Base-by-base conservation (phyloP, 2,888 invertebrate species). In the Neoscelio sp. region DNA sequence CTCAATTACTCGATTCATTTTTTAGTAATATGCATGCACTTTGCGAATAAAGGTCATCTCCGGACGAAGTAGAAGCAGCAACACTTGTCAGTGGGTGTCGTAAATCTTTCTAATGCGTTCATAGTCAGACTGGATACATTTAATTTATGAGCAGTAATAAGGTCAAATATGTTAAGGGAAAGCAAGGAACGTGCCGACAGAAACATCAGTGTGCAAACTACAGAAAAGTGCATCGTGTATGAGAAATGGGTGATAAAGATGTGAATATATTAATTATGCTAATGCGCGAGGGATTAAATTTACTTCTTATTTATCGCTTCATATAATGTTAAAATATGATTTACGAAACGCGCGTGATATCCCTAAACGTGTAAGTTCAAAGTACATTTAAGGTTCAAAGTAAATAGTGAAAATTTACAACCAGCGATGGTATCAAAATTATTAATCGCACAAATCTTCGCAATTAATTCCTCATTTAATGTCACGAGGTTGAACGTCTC, bases 141-240 rank as follows among this genome's bases (percentile, higher is more conserved):
- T 81, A 80, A 81, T 83, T 81, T 83, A 83, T 70, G 75, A 65
- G 40, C 79, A 58, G 81, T 79, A 83, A 81, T 83, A 83, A 81
- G 83, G 80, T 82, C 80, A 81, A 81, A 82, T 80, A 82, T 83
- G 82, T 81, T 81, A 82, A 82, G 82, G 80, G 82, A 83, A 83
- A 83, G 82, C 82, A 40, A 75, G 64, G 54, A 70, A 70, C 79
- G 74, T 60, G 75, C 75, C 60, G 44, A 78, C 42, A 48, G 67
- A 54, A 7, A 46, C 60, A 52, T 52, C 54, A 54, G 38, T 64
- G 50, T 35, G 67, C 58, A 13, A 50, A 50, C 23, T 23, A 38
- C 13, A 26, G 8, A 40, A 40, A 64, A 56, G 62, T 26, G 35
- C 42, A 23, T 18, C 48, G 38, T 8, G 13, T 18, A 42, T 30